Conservation (phyloP, 2,888 invertebrate genomes). For the Aleiodes leptofemur region DNA sequence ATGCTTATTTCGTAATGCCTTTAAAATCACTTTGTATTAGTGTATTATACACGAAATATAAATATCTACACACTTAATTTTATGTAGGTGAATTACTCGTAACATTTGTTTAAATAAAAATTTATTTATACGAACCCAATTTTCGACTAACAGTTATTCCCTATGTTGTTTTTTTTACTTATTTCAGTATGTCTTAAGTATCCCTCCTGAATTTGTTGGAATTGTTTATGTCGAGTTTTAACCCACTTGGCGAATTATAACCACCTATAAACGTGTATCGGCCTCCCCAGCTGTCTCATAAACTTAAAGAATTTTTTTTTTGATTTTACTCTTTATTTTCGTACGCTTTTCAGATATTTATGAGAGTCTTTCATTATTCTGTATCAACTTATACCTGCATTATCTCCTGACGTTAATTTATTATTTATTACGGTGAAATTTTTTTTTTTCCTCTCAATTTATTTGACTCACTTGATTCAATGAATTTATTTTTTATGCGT, state of each 20-base stretch:
- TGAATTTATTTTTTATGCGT: constrained; percentile 3
- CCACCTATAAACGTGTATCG: constrained; percentile 23
- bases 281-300: constrained; percentile 29
- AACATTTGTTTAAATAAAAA: constrained; percentile 8
- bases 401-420: constrained; percentile 20
- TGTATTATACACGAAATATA: background rate
- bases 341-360: constrained; percentile 18
- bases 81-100: constrained; percentile 38
- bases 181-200: background rate
- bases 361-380: constrained; percentile 33
- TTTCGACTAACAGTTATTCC: constrained; percentile 3
- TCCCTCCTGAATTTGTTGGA: constrained; percentile 21
- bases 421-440: constrained; percentile 25
- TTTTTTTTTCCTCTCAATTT: constrained; percentile 23
- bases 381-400: constrained; percentile 19
- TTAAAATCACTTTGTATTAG: constrained; percentile 48
- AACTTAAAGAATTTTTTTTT: constrained; percentile 12
- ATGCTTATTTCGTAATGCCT: constrained; percentile 52
- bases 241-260: constrained; percentile 35
- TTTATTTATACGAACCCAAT: background rate
- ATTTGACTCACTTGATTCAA: background rate
- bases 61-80: constrained; percentile 47
- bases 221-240: constrained; percentile 24
- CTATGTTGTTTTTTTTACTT: background rate
- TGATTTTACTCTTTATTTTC: too few relatives aligned